These are phyloP conservation scores for Alosa sapidissima DNA, from an alignment of 2,797 vertebrate genomes.

Conservation along the genomic window DNA sequence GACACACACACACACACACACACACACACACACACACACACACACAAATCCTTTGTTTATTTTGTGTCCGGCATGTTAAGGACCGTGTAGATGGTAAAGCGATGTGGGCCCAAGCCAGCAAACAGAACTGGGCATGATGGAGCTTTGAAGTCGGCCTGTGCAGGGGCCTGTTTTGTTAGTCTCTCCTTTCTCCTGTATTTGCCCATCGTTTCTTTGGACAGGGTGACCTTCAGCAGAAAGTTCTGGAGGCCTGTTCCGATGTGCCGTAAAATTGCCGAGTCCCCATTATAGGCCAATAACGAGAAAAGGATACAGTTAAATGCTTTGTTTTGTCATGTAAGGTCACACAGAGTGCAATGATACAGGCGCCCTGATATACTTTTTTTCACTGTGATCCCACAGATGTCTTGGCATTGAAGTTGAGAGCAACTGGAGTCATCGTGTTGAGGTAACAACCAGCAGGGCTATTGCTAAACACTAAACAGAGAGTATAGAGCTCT, in stretches of 20 bases:
- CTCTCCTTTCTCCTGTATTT: background rate
- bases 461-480: slow-evolving; percentile 53
- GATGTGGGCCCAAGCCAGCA: background rate
- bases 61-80: slow-evolving; percentile 9
- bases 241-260: background rate
- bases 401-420: background rate
- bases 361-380: background rate
- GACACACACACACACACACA: background rate
- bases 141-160: background rate
- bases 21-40: background rate
- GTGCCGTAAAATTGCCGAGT: slow-evolving; percentile 17
- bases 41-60: background rate
- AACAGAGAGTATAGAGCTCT: slow-evolving; percentile 43
- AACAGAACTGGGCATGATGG: background rate
- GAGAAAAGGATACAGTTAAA: slow-evolving; percentile 24
- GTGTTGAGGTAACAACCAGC: slow-evolving; percentile 49
- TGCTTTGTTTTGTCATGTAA: slow-evolving; percentile 21
- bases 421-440: background rate
- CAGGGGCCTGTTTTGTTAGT: background rate
- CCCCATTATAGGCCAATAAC: background rate
- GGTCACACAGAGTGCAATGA: background rate
- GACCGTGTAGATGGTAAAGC: background rate
- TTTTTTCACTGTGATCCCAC: background rate
- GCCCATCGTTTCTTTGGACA: background rate
- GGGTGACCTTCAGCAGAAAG: background rate